These are phyloP conservation scores for Hirtodrosophila cameraria DNA, from an alignment of 2,888 invertebrate genomes.

Conservation along the genomic window DNA sequence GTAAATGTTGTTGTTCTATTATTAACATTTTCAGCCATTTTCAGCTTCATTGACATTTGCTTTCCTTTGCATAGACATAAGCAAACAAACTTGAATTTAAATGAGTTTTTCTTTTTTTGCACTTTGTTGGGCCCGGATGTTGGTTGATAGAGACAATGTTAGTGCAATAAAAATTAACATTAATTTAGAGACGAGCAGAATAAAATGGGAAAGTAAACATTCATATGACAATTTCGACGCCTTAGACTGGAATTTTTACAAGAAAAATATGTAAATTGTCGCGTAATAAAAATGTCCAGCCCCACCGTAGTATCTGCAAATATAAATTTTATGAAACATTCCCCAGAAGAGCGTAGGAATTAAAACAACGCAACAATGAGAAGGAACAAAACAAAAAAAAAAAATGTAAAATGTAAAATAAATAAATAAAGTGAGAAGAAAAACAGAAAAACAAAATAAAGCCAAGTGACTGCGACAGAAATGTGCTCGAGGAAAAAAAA, in stretches of 20 bases:
- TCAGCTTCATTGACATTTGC: slow-evolving; percentile 19
- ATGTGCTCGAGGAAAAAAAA: slow-evolving; percentile 41
- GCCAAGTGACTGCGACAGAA: slow-evolving; percentile 53
- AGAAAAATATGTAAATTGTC: slow-evolving; percentile 83
- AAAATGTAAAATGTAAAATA: slow-evolving; percentile 63
- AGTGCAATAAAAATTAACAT: slow-evolving; percentile 80
- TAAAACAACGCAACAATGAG: slow-evolving; percentile 56
- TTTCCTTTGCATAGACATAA: slow-evolving; percentile 1
- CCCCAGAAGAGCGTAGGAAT: slow-evolving; percentile 48
- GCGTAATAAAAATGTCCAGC: slow-evolving; percentile 79
- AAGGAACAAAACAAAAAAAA: too few species aligned
- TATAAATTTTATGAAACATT: slow-evolving; percentile 81
- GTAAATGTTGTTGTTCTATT: slow-evolving; percentile 59
- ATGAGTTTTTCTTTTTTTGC: too few species aligned
- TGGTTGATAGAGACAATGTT: slow-evolving; percentile 51
- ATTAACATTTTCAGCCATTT: slow-evolving; percentile 53
- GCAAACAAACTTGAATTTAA: slow-evolving; percentile 69
- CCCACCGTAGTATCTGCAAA: slow-evolving; percentile 62
- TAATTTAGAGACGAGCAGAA: slow-evolving; percentile 53
- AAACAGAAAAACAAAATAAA: slow-evolving; percentile 42
- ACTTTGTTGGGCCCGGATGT: slow-evolving; percentile 6
- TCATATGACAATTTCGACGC: slow-evolving; percentile 65
- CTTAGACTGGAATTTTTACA: slow-evolving; percentile 64
- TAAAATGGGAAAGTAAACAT: slow-evolving; percentile 27
- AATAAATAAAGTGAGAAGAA: slow-evolving; percentile 64